Base-by-base conservation (phyloP, 2,888 invertebrate genomes). In the Parochlus steinenii region DNA sequence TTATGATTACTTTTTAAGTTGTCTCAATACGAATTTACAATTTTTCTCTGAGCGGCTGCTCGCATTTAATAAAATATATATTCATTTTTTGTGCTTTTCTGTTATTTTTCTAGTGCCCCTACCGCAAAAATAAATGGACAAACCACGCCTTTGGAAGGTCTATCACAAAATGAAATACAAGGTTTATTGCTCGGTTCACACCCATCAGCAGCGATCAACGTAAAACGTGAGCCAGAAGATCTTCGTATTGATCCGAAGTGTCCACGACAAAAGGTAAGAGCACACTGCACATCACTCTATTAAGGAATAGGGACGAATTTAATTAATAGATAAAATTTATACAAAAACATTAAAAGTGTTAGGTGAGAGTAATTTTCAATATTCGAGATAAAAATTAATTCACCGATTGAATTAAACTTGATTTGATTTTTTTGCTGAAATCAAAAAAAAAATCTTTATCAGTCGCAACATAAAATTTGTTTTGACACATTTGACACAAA, bases 151-250 rank as follows among this genome's bases (percentile, higher is more conserved):
- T 58, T 59, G 47, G 55, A 58, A 49, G 54, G 57, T 53, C 57
- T 59, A 56, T 59, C 59, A 53, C 58, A 59, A 51, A 59, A 58
- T 56, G 59, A 59, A 53, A 58, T 59, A 49, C 59, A 59, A 57
- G 59, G 58, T 52, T 51, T 59, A 50, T 49, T 59, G 48, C 56
- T 59, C 48, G 58, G 59, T 50, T 53, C 58, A 50, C 59, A 59
- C 56, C 56, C 58, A 54, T 23, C 47, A 46, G 12, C 48, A 48
- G 47, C 53, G 43, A 55, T 59, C 42, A 56, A 50, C 51, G 58
- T 59, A 48, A 59, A 59, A 48, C 53, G 59, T 44, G 59, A 59
- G 46, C 59, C 59, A 42, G 59, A 59, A 51, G 59, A 59, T 48
- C 46, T 59, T 47, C 56, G 59, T 46, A 59, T 58, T 53, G 59